Conservation (phyloP, 2,113 vertebrate genomes). For the Rhinolophus ferrumequinum region DNA sequence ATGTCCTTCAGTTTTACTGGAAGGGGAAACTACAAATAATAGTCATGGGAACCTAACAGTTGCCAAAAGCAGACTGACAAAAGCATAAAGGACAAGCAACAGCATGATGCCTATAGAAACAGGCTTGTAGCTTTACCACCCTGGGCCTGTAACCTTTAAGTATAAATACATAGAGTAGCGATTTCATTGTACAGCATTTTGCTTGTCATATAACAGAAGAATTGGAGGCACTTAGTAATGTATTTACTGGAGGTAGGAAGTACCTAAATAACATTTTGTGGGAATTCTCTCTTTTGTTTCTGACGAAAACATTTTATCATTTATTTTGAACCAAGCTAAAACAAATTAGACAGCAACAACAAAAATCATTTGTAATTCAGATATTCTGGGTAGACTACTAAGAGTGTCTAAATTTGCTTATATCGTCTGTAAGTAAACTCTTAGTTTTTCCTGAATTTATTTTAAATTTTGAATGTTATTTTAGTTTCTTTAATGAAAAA, state of each 20-base stretch:
- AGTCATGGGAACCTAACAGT: slow-evolving; percentile 24
- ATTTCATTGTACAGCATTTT: slow-evolving; percentile 30
- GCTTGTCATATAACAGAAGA: background rate
- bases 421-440: background rate
- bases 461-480: slow-evolving; percentile 5
- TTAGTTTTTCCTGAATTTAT: background rate
- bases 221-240: background rate
- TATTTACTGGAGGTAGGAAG: background rate
- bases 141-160: slow-evolving; percentile 50
- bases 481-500: background rate
- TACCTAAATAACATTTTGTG: background rate
- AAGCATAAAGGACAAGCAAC: slow-evolving; percentile 40
- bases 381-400: background rate
- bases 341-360: background rate
- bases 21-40: slow-evolving; percentile 52
- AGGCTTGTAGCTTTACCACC: background rate
- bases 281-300: background rate
- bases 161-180: background rate
- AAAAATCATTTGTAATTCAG: background rate
- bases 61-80: slow-evolving; percentile 45
- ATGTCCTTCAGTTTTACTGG: slow-evolving; percentile 59
- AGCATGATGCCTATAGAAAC: slow-evolving; percentile 23
- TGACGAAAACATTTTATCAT: slow-evolving; percentile 3
- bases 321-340: slow-evolving; percentile 22
- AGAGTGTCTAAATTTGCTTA: background rate